Base-by-base conservation (phyloP, 2,888 invertebrate species). In the Clusia tigrina region DNA sequence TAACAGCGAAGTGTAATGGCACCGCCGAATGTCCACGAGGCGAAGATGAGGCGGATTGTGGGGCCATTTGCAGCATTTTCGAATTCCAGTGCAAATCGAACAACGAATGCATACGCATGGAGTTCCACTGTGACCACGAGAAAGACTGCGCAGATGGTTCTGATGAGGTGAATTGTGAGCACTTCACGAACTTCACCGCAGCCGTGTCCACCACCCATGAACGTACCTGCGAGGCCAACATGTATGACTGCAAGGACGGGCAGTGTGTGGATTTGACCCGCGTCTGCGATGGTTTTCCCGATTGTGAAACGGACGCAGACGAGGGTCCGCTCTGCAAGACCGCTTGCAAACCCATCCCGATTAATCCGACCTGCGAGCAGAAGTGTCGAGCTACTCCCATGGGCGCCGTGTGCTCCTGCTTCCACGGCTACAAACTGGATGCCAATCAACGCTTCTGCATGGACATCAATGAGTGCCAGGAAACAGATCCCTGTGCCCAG, bases 391-490 rank as follows among this genome's bases (percentile, higher is more conserved):
- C 87, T 20, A 89, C 90, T 0, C 93, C 93, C 0, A 70, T 75
- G 1, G 92, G 93, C 0, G 88, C 89, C 0, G 83, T 84, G 2
- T 94, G 94, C 78, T 73, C 78, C 1, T 94, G 94, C 73, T 77
- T 81, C 1, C 68, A 73, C 0, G 93, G 93, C 1, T 91, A 86
- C 78, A 74, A 78, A 15, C 75, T 89, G 37, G 77, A 77, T 1
- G 73, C 79, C 0, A 88, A 89, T 71, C 86, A 86, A 26, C 82
- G 78, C 54, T 81, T 83, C 22, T 94, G 94, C 70, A 76, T 77
- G 15, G 92, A 94, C 76, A 83, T 91, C 0, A 86, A 94, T 72
- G 94, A 94, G 82, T 95, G 95, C 74, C 67, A 65, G 2, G 77
- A 76, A 25, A 68, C 78, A 1, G 69, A 78, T 1, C 81, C 86